Base-by-base conservation (phyloP, 2,888 invertebrate species). In the Eupsilia transversa region DNA sequence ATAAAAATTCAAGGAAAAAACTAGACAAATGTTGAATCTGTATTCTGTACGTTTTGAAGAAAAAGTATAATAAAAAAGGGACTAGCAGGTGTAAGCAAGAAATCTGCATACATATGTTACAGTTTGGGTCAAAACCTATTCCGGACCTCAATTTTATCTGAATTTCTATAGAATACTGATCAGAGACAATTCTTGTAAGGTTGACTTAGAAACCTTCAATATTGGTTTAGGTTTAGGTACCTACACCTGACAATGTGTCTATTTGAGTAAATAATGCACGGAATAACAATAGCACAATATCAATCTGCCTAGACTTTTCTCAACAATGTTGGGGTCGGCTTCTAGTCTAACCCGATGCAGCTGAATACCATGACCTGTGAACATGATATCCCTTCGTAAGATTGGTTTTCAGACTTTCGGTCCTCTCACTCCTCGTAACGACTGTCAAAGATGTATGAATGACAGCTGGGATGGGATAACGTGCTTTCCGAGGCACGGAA, bases 81-180 rank as follows among this genome's bases (percentile, higher is more conserved):
- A 3, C 27, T 23, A 38, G n/a, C 78, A 77, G 30, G 83, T 67
- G 68, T 82, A 3, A 35, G 67, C 35, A 17, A 64, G 23, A 49
- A 66, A 77, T 83, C 68, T 77, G 56, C 78, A 83, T 78, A 49
- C 54, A 27, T 66, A 35, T 57, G 38, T n/a, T 33, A 43, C 35
- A 35, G 17, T 38, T 60, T 1, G 30, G 78, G 49, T 78, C 60
- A 5, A 30, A 77, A 27, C 63, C 43, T 33, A 38, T 64, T 33
- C 20, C 35, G 57, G 30, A 38, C 77, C 41, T 49, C 56, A 61
- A 33, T 61, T 60, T 20, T 27, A 61, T 10, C 54, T 7, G 33
- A 4, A 59, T 60, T 17, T 10, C n/a, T 30, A 5, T 46, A 5
- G 83, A 77, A 77, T 78, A 82, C 83, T 60, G 54, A 76, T 76